A percentile compares a stretch with the other conserved stretches of the same genome.
Conservation (phyloP, 2,888 invertebrate genomes). For the Chirona hameri region DNA sequence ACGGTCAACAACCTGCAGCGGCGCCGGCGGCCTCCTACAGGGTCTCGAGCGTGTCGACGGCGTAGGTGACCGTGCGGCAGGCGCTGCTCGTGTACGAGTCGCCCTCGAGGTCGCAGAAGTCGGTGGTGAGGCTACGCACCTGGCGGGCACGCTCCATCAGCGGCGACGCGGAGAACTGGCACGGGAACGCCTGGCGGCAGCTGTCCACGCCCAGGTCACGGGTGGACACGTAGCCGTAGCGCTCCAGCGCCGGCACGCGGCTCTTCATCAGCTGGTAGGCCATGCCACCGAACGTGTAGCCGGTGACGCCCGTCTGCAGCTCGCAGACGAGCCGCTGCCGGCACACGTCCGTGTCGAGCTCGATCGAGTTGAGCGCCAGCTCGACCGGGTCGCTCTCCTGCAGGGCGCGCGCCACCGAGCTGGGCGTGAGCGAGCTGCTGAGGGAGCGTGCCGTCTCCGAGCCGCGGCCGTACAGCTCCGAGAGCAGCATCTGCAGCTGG, state of each 20-base stretch:
- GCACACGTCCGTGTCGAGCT: constrained; percentile 25
- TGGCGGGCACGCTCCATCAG: constrained; percentile 22
- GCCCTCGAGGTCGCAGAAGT: constrained; percentile 13
- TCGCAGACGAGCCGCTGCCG: constrained; percentile 26
- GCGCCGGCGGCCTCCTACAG: not conserved
- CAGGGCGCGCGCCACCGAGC: not conserved
- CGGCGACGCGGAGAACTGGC: constrained; percentile 13
- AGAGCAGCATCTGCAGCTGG: not conserved
- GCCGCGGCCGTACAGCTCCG: not conserved
- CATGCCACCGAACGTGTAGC: not conserved
- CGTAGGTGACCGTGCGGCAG: constrained; percentile 8
- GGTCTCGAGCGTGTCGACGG: constrained; percentile 25
- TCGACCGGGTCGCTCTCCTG: constrained; percentile 13
- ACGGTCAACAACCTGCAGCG: not conserved
- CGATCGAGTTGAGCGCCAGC: constrained; percentile 26
- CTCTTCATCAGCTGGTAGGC: constrained; percentile 10
- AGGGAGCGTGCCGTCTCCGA: not conserved
- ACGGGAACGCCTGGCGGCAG: not conserved
- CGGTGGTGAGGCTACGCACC: not conserved
- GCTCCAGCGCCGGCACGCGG: constrained; percentile 26
- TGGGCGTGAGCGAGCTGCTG: not conserved
- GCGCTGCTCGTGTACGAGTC: not conserved
- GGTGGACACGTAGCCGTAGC: constrained; percentile 24
- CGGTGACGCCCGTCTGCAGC: not conserved
- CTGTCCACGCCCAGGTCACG: not conserved